phyloP scores from a whole-genome alignment of 2,888 invertebrate species.

The Cheilosia soror region DNA sequence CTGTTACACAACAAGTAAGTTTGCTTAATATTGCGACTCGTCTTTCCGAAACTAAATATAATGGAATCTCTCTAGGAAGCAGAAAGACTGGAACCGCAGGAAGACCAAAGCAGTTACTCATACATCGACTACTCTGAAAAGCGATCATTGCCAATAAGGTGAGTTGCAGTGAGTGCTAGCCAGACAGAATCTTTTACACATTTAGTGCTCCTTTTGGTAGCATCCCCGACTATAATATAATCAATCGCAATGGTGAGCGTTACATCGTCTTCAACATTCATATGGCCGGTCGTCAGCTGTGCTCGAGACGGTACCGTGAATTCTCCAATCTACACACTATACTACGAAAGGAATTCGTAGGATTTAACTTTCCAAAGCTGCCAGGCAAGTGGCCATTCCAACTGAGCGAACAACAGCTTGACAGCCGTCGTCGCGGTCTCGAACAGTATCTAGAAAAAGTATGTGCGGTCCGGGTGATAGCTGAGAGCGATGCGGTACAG shows the following conservation, averaged over 20 bases:
- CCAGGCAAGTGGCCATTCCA: conserved; percentile 99
- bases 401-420: conserved; percentile 98
- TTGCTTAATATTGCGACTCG: conserved; percentile 2
- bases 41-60: neutral
- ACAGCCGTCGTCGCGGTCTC: conserved; percentile 96
- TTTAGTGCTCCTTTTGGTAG: conserved; percentile 82
- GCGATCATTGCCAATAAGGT: conserved; percentile 90
- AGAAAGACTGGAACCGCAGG: conserved; percentile 92
- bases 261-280: conserved; percentile 99
- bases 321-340: conserved; percentile 95
- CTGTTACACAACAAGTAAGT: conserved; percentile 94
- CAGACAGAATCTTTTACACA: neutral
- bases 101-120: conserved; percentile 90
- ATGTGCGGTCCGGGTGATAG: conserved; percentile 98
- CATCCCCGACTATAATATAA: conserved; percentile 97
- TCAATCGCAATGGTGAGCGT: conserved; percentile 94
- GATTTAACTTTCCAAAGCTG: conserved; percentile 97
- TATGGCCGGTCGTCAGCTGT: conserved; percentile 99
- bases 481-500: conserved; percentile 98
- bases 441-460: conserved; percentile 99
- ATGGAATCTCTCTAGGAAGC: conserved; percentile 86
- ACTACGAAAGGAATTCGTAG: conserved; percentile 96
- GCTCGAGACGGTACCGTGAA: conserved; percentile 97
- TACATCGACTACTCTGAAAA: conserved; percentile 97
- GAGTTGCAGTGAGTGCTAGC: conserved; percentile 32